A percentile compares a stretch with the other conserved stretches of the same genome.
These are phyloP conservation scores for Ibidorhyncha struthersii DNA, from an alignment of 2,113 vertebrate genomes.

Conservation along the genomic window DNA sequence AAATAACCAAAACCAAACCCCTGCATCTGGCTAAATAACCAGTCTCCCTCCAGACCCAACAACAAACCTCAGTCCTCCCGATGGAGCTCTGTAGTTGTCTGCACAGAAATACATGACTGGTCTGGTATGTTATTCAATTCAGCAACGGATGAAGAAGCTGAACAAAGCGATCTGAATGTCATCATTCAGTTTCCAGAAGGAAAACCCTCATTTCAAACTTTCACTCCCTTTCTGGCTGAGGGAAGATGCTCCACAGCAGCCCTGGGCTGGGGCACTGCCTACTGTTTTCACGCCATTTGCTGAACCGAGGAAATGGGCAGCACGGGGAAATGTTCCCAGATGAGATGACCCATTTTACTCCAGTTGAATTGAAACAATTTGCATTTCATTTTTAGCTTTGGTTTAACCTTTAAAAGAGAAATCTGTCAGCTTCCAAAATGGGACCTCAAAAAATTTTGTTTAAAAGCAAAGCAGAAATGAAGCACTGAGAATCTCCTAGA, in stretches of 20 bases:
- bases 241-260: neutral
- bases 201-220: neutral
- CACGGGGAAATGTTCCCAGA: neutral
- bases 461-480: neutral
- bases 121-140: neutral
- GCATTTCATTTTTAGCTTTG: neutral
- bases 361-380: neutral
- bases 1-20: neutral
- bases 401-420: conserved; percentile 15
- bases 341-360: neutral
- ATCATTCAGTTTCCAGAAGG: neutral
- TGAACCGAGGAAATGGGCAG: neutral
- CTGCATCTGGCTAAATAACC: neutral
- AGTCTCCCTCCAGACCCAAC: neutral
- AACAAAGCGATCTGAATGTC: neutral
- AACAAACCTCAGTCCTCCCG: neutral
- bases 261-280: neutral
- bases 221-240: neutral
- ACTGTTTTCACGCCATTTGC: neutral
- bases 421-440: neutral
- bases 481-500: neutral
- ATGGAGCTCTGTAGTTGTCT: neutral
- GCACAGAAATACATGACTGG: neutral
- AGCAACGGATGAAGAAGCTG: neutral
- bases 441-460: neutral